Evolutionary conservation across 2,113 vertebrate species (phyloP).

Genomic region (Elephas maximus): DNA sequence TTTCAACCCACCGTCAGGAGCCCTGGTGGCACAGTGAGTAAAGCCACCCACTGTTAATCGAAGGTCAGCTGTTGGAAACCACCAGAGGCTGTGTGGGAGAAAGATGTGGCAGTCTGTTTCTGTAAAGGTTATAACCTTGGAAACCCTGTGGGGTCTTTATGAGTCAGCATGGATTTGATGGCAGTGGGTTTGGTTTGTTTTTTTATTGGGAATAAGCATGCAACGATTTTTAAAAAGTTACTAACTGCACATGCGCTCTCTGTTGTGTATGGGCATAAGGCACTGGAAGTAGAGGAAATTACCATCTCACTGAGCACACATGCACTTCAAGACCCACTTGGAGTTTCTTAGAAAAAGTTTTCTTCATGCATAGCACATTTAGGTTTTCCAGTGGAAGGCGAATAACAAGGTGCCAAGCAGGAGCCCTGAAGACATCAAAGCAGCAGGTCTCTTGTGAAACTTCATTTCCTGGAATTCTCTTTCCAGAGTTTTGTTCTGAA

Average conservation of each 20-base stretch:
- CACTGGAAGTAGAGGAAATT: not conserved
- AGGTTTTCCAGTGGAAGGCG: not conserved
- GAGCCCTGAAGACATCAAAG: not conserved
- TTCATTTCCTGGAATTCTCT: not conserved
- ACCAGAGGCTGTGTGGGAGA: too few species aligned
- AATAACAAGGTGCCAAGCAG: not conserved
- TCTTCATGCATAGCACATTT: slow-evolving; percentile 18
- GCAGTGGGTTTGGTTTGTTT: too few species aligned
- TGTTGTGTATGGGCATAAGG: not conserved
- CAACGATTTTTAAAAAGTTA: not conserved
- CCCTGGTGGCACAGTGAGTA: too few species aligned
- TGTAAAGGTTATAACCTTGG: too few species aligned
- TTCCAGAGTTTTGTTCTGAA: not conserved
- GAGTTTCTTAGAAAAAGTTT: not conserved
- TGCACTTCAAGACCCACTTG: not conserved
- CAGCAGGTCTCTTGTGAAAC: not conserved
- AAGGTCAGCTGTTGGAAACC: too few species aligned
- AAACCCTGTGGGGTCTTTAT: too few species aligned
- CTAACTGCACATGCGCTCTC: not conserved
- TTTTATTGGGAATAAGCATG: not conserved
- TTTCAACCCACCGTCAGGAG: not conserved
- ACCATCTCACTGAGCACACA: not conserved
- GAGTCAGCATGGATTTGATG: too few species aligned
- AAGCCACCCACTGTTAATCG: too few species aligned
- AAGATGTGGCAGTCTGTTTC: too few species aligned